Base-by-base conservation (phyloP, 2,888 invertebrate genomes). In the Drosophila emarginata region DNA sequence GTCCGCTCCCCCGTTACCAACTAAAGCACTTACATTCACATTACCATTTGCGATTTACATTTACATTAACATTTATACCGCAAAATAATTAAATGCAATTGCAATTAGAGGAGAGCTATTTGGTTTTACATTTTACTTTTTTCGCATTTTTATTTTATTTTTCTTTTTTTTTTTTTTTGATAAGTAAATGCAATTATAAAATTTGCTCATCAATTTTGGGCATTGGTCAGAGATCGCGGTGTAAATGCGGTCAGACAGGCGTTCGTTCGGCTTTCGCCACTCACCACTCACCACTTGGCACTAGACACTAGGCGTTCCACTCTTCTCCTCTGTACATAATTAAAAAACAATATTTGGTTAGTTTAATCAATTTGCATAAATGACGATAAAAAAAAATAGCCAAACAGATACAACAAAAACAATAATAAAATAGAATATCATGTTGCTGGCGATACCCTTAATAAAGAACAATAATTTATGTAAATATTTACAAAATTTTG, bases 331-430 rank as follows among this genome's bases (percentile, higher is more conserved):
- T 73, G 78, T 74, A 72, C 88, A 80, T 87, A 84, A 84, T 84
- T 84, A 85, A 84, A 84, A 84, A 85, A 82, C 88, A 85, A 87
- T 84, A 85, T 87, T 84, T 82, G 86, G 77, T 87, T 85, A 83
- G 80, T 78, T 83, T 79, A 87, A 83, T 82, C 87, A 87, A 87
- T 82, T 87, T 87, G 77, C 76, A 82, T 76, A 67, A 71, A 71
- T 70, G 67, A 56, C 56, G 63, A 61, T 57, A 64, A 40, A 56
- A 60, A 23, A 40, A 58, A 54, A 54, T 9, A 62, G 15, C 28
- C 21, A 40, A 67, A 32, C 50, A 14, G 12, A 50, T 37, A 32
- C 32, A 32, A 32, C 9, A 59, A 40, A 52, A 53, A 52, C 50
- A 39, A 51, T 54, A 36, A 36, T 54, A 36, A 54, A 54, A 54